Percentiles rank a stretch among this genome's conserved stretches.
These are phyloP conservation scores for Argentina silus DNA, from an alignment of 2,797 vertebrate species.

Conservation along the genomic window DNA sequence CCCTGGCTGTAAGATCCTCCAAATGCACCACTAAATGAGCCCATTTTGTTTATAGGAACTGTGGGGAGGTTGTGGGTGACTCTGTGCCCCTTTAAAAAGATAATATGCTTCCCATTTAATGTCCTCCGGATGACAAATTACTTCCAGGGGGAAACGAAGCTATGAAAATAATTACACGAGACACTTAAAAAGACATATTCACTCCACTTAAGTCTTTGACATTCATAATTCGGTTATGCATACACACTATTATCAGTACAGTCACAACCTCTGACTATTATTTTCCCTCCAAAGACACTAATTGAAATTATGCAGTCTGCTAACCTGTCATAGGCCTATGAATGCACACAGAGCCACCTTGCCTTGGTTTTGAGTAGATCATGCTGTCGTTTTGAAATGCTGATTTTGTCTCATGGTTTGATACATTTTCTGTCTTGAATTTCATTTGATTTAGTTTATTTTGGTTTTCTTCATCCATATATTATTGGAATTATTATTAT, in stretches of 20 bases:
- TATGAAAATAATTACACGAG: constrained; percentile 69
- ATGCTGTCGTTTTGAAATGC: not conserved
- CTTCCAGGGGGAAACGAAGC: constrained; percentile 79
- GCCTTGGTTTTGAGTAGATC: not conserved
- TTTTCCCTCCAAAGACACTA: constrained; percentile 20
- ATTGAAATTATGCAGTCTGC: not conserved
- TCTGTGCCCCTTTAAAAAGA: constrained; percentile 82
- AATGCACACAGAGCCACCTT: not conserved
- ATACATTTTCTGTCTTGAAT: not conserved
- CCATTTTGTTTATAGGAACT: constrained; percentile 82
- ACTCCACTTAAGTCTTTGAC: constrained; percentile 62
- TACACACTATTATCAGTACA: constrained; percentile 32
- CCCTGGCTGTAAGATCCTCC: constrained; percentile 64
- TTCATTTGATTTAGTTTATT: not conserved
- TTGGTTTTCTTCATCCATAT: not conserved
- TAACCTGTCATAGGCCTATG: not conserved
- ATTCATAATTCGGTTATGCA: constrained; percentile 59
- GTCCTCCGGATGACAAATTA: constrained; percentile 83
- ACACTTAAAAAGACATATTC: constrained; percentile 72
- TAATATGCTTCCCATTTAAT: constrained; percentile 83
- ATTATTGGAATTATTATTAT: constrained; percentile 38
- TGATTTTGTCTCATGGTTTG: not conserved
- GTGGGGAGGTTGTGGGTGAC: constrained; percentile 79
- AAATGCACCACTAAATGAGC: constrained; percentile 75
- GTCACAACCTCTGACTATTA: constrained; percentile 19